Percentiles rank a stretch among this genome's conserved stretches.
Evolutionary conservation across 23 tunicate species (phyloP).

Genomic region (Aplidium turbinatum): DNA sequence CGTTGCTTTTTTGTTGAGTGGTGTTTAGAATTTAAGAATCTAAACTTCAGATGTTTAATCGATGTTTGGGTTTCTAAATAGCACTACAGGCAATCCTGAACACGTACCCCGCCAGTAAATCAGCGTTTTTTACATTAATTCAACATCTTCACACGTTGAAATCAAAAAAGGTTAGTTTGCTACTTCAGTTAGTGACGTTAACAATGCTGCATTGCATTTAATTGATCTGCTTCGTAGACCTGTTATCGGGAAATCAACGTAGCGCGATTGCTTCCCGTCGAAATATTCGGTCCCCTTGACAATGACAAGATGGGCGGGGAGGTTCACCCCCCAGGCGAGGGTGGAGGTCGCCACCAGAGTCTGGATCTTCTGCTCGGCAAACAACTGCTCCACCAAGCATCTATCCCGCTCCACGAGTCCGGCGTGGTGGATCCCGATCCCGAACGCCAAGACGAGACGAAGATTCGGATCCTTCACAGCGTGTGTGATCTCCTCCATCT

Average conservation of each 20-base stretch:
- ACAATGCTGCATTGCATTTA: too few species aligned
- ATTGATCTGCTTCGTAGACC: constrained; percentile 33
- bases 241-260: constrained; percentile 88
- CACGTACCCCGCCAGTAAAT: too few species aligned
- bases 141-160: too few species aligned
- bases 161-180: too few species aligned
- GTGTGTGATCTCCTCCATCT: constrained; percentile 82
- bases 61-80: too few species aligned
- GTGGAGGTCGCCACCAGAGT: constrained; percentile 94
- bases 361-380: constrained; percentile 79
- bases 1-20: too few species aligned
- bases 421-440: constrained; percentile 98
- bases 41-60: too few species aligned
- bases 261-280: constrained; percentile 85
- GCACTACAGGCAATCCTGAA: too few species aligned
- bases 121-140: too few species aligned
- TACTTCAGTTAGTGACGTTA: too few species aligned
- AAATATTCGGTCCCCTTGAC: constrained; percentile 97
- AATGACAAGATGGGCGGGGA: constrained; percentile 95
- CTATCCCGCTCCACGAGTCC: constrained; percentile 90
- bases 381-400: constrained; percentile 72
- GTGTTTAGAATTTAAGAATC: too few species aligned
- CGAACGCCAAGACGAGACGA: constrained; percentile 82
- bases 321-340: constrained; percentile 96
- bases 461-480: constrained; percentile 84